Percentiles rank a stretch among this genome's conserved stretches.
phyloP scores from a whole-genome alignment of 2,797 vertebrate species.

The Acanthiza pusilla region DNA sequence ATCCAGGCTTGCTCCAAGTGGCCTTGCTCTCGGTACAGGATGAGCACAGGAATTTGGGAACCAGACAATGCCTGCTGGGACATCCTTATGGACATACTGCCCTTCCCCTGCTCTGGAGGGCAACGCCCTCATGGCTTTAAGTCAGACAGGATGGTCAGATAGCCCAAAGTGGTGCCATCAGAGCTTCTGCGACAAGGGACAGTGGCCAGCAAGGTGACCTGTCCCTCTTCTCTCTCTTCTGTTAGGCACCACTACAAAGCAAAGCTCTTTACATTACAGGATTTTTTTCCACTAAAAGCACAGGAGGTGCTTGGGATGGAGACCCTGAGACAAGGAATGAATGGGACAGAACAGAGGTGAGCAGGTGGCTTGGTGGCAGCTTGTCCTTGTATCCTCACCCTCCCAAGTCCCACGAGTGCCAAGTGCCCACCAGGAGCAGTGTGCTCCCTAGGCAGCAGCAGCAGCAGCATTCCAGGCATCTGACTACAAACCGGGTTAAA shows the following conservation, averaged over 20 bases:
- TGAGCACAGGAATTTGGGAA: background rate
- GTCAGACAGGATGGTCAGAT: background rate
- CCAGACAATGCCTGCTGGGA: background rate
- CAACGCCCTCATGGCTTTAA: background rate
- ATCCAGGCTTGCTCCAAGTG: background rate
- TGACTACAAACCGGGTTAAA: background rate
- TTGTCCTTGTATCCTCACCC: background rate
- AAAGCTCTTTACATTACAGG: background rate
- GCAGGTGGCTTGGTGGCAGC: background rate
- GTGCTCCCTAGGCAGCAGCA: accelerated
- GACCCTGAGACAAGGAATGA: background rate
- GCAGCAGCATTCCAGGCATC: background rate
- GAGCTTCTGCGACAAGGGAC: background rate
- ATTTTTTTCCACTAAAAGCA: background rate
- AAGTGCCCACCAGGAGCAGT: background rate
- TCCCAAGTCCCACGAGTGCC: accelerated
- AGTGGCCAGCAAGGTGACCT: background rate
- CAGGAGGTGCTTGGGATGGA: background rate
- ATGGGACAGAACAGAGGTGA: background rate
- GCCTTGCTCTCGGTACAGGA: background rate
- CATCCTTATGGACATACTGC: background rate
- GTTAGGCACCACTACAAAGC: accelerated
- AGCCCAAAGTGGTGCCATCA: background rate
- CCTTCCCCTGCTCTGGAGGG: background rate
- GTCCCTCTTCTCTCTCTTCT: background rate